Conservation (phyloP, 1,140 invertebrate genomes). For the Papilio helenus region DNA sequence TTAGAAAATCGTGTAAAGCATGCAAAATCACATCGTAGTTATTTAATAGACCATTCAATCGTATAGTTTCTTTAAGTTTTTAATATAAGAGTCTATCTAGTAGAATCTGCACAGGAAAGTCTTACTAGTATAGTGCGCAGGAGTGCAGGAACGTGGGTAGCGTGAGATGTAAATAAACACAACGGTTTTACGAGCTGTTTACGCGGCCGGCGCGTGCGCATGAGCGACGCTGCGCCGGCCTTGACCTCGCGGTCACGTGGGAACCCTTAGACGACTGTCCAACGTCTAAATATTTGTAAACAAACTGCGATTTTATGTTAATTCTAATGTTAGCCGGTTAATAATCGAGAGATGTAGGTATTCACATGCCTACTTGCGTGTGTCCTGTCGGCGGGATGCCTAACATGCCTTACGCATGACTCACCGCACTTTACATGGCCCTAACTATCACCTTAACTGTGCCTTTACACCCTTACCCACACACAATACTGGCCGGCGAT, state of each 20-base stretch:
- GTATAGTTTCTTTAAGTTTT: background rate
- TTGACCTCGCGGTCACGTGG: background rate
- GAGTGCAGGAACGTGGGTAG: background rate
- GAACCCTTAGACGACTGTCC: background rate
- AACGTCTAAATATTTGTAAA: slow-evolving; percentile 33
- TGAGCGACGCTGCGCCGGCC: background rate
- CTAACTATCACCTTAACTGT: slow-evolving; percentile 44
- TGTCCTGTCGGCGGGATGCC: slow-evolving; percentile 59
- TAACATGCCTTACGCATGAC: slow-evolving; percentile 60
- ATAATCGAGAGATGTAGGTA: slow-evolving; percentile 50
- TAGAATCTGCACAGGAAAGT: background rate
- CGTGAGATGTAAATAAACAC: slow-evolving; percentile 11
- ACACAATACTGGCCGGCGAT: slow-evolving; percentile 16
- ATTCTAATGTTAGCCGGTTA: slow-evolving; percentile 28
- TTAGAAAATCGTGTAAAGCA: background rate
- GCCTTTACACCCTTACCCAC: slow-evolving; percentile 23
- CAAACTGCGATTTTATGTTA: slow-evolving; percentile 29
- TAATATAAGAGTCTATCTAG: background rate
- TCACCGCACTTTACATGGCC: slow-evolving; percentile 57
- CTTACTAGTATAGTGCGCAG: background rate
- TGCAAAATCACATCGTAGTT: no score
- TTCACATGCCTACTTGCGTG: slow-evolving; percentile 2
- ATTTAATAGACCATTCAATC: background rate
- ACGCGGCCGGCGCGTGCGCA: background rate
- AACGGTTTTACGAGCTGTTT: slow-evolving; percentile 15